phyloP scores from a whole-genome alignment of 2,888 invertebrate species.

The Poecilobothrus nobilitatus region DNA sequence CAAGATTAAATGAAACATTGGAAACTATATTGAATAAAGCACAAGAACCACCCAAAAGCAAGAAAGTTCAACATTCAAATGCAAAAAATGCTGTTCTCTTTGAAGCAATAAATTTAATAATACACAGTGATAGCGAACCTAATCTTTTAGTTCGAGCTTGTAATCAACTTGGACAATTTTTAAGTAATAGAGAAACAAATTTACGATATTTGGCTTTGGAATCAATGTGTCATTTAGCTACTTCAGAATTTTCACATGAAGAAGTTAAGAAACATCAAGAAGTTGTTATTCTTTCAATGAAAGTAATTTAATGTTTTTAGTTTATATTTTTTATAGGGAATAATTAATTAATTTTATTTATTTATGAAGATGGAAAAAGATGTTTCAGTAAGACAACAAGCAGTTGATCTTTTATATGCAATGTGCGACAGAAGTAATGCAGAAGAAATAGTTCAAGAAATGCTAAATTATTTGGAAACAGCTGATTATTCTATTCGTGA shows the following conservation, averaged over 20 bases:
- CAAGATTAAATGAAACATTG: conserved; percentile 92
- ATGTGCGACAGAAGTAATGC: conserved; percentile 99
- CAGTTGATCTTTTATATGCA: conserved; percentile 95
- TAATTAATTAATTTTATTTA: conserved; percentile 10
- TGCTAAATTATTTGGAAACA: conserved; percentile 97
- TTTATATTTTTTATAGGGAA: neutral
- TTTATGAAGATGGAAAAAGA: conserved; percentile 89
- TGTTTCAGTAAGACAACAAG: conserved; percentile 94
- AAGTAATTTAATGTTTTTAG: conserved; percentile 46
- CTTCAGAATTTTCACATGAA: conserved; percentile 98
- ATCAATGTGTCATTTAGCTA: conserved; percentile 98
- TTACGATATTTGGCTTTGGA: conserved; percentile 95
- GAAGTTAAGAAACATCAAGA: conserved; percentile 99
- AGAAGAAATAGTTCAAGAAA: conserved; percentile 98
- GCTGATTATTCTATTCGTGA: conserved; percentile 99
- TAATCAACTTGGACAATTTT: conserved; percentile 96
- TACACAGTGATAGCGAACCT: conserved; percentile 97
- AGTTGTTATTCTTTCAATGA: conserved; percentile 96
- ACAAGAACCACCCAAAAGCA: conserved; percentile 98
- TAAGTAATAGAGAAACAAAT: conserved; percentile 95
- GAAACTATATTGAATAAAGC: conserved; percentile 98
- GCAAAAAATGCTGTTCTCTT: conserved; percentile 99
- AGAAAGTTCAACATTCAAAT: conserved; percentile 99
- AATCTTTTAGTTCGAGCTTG: conserved; percentile 95
- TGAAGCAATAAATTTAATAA: conserved; percentile 98